A percentile compares a stretch with the other conserved stretches of the same genome.
These are phyloP conservation scores for Anoplopoma fimbria DNA, from an alignment of 2,113 vertebrate genomes.

Conservation along the genomic window DNA sequence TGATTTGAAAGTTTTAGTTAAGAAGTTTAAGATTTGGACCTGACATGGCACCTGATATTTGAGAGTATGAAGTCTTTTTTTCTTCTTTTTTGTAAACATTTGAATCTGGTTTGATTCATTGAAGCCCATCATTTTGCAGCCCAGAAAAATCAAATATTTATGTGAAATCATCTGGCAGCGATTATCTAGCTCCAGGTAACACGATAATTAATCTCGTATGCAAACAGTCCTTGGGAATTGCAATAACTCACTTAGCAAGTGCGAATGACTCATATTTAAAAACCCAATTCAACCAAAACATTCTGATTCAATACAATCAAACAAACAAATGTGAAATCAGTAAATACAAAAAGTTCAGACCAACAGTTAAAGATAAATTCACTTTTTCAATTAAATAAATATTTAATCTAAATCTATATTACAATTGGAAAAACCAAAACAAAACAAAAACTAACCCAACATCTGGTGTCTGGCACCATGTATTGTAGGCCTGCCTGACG, in stretches of 20 bases:
- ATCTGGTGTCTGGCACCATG: slow-evolving; percentile 63
- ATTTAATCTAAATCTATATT: not conserved
- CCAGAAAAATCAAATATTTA: not conserved
- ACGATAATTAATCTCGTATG: not conserved
- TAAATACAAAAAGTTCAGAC: not conserved
- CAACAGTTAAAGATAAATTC: not conserved
- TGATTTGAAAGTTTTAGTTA: not conserved
- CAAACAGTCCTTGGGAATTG: not conserved
- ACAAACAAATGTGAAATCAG: not conserved
- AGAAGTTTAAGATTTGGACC: not conserved
- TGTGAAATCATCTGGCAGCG: not conserved
- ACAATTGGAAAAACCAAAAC: slow-evolving; percentile 5
- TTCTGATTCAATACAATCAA: not conserved
- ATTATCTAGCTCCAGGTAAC: not conserved
- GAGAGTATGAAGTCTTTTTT: not conserved
- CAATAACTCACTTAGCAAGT: not conserved
- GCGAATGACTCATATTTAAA: not conserved
- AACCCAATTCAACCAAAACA: not conserved
- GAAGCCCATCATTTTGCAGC: not conserved
- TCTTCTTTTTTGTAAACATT: no score
- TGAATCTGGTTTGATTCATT: not conserved
- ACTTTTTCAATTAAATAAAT: not conserved
- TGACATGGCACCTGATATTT: not conserved
- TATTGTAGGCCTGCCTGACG: slow-evolving; percentile 52
- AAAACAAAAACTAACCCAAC: slow-evolving; percentile 34